Percentiles rank a stretch among this genome's conserved stretches.
phyloP scores from a whole-genome alignment of 1,140 invertebrate species.

The Drosophila micromelanica region DNA sequence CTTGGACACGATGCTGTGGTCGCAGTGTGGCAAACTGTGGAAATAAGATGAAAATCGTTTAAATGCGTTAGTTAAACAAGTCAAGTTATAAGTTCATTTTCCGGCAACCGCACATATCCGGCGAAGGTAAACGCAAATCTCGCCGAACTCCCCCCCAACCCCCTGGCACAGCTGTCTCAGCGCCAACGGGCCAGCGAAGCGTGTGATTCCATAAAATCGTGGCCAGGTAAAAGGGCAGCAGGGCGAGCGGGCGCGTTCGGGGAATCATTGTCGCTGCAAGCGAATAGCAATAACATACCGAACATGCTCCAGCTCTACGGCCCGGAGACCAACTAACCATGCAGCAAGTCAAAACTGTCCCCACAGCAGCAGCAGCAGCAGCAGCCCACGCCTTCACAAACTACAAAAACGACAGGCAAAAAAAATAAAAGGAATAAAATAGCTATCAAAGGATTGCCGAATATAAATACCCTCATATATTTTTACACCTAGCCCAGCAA shows the following conservation, averaged over 20 bases:
- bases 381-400: conserved; percentile 13
- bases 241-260: conserved; percentile 23
- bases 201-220: conserved; percentile 79
- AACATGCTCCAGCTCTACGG: conserved; percentile 19
- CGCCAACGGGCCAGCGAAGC: conserved; percentile 56
- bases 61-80: conserved; percentile 82
- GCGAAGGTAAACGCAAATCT: conserved; percentile 58
- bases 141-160: background rate
- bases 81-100: conserved; percentile 82
- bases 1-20: conserved; percentile 16
- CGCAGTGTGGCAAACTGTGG: conserved; percentile 9
- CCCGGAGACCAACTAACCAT: conserved; percentile 49
- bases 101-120: conserved; percentile 78
- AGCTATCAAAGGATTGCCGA: background rate
- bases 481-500: too few species aligned
- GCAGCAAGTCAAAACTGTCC: conserved; percentile 49
- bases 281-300: conserved; percentile 28
- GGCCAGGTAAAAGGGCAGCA: conserved; percentile 13
- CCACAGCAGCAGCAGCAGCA: conserved; percentile 27
- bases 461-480: background rate
- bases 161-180: background rate
- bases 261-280: conserved; percentile 65
- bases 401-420: conserved; percentile 12
- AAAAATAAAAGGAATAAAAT: background rate
- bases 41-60: conserved; percentile 70